phyloP scores from a whole-genome alignment of 2,113 vertebrate genomes.

The Lamprologus sp. region DNA sequence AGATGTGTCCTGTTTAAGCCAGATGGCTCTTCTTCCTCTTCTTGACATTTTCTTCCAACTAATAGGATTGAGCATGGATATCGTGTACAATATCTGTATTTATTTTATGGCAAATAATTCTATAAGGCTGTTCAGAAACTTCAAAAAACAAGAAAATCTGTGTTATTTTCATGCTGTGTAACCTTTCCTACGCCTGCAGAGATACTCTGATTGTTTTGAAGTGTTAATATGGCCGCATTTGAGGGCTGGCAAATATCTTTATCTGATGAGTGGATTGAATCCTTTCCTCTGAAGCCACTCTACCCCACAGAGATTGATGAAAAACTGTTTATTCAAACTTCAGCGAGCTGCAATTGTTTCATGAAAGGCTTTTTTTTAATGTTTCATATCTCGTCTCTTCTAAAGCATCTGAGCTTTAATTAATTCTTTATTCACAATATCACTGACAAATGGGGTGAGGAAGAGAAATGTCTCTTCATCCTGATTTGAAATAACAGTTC shows the following conservation, averaged over 20 bases:
- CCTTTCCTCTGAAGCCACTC: constrained; percentile 4
- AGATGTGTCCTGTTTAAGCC: background rate
- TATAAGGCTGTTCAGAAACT: background rate
- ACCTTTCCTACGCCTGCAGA: constrained; percentile 9
- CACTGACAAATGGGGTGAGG: background rate
- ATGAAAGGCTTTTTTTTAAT: background rate
- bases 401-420: background rate
- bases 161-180: constrained; percentile 11
- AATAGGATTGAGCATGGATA: background rate
- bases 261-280: constrained; percentile 41
- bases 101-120: background rate
- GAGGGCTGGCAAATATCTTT: constrained; percentile 8
- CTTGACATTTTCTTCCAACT: constrained; percentile 25
- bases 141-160: background rate
- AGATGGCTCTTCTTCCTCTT: background rate
- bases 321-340: constrained; percentile 25
- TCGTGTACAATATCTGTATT: background rate
- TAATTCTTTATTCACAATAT: constrained; percentile 17
- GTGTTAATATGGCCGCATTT: constrained; percentile 16
- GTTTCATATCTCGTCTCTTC: constrained; percentile 8
- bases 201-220: constrained; percentile 42
- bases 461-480: background rate
- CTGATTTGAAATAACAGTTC: background rate
- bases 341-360: background rate
- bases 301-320: constrained; percentile 3